Conservation (phyloP, 2,113 vertebrate species). For the Rallus limicola region DNA sequence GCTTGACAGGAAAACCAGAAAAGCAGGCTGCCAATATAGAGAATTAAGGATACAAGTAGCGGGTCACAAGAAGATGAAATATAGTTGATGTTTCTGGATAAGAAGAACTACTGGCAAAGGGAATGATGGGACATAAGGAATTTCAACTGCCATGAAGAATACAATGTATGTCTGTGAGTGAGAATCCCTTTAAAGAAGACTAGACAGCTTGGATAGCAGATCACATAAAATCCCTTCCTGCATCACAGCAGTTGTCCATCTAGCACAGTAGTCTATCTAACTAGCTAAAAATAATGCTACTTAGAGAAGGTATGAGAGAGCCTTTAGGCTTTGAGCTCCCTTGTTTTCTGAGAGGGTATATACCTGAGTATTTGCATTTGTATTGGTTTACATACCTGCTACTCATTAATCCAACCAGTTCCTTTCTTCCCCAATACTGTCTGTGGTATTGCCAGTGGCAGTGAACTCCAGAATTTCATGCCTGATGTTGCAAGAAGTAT, state of each 20-base stretch:
- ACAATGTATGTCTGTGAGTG: background rate
- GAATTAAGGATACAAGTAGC: background rate
- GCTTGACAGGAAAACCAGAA: background rate
- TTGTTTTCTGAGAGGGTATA: background rate
- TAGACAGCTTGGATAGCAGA: background rate
- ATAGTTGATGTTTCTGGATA: background rate
- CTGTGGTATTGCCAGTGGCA: background rate
- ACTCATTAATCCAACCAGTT: background rate
- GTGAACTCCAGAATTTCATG: background rate
- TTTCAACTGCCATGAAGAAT: background rate
- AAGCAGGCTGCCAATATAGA: background rate
- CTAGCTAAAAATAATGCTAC: background rate
- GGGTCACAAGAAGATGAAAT: background rate
- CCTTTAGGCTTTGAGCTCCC: background rate
- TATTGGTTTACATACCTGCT: background rate
- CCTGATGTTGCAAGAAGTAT: background rate
- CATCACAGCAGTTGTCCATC: fast-evolving
- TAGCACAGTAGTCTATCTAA: background rate
- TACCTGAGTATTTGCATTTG: background rate
- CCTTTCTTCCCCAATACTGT: background rate
- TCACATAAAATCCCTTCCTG: background rate
- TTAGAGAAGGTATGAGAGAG: background rate
- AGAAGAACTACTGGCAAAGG: background rate
- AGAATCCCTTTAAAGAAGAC: background rate
- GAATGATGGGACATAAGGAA: background rate